Evolutionary conservation across 92 coral and sea anemone species (phyloP), one percentile per base, ranked within the genome.

Genomic region (Epizoanthus rinbou): DNA sequence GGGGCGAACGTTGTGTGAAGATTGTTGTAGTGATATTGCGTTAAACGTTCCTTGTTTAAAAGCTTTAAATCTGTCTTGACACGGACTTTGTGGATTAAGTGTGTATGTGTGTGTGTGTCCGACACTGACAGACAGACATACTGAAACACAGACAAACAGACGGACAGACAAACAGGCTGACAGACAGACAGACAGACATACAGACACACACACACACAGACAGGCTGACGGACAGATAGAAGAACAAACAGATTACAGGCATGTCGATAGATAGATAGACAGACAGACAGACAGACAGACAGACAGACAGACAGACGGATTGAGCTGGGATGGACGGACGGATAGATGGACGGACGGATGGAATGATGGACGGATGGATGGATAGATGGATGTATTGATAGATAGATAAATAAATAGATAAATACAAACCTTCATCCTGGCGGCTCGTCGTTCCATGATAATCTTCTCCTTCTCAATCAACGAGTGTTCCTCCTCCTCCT

Each of bases 371-470:
- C 10, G 11, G 10, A 8, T 6, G 11, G 10, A 6, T 6, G 11
- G 10, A 47, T 8, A 3, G 2, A 47, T 8, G 15, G 13, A 47
- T 3, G 15, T 0, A 47, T 8, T 3, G 8, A 31, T 25, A 2
- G 57, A 70, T 0, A 2, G 15, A 70, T 37, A 37, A 4, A 1
- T 37, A 37, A 6, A 37, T 37, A 37, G 43, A 69, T 13, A 50
- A 10, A 50, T 13, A 50, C 16, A 33, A 11, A 85, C 90, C 67
- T 96, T 96, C 91, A 94, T 95, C 58, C 99, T 90, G 9, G 98
- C 95, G 0, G 99, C 98, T 33, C 99, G 75, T 58, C 99, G 85
- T 83, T 96, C 98, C 99, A 96, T 96, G 73, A 96, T 96, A 76
- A 92, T 90, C 74, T 93, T 91, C 85, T 96, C 99, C 80, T 96